Conservation (phyloP, 2,113 vertebrate species). For the Petromus typicus region DNA sequence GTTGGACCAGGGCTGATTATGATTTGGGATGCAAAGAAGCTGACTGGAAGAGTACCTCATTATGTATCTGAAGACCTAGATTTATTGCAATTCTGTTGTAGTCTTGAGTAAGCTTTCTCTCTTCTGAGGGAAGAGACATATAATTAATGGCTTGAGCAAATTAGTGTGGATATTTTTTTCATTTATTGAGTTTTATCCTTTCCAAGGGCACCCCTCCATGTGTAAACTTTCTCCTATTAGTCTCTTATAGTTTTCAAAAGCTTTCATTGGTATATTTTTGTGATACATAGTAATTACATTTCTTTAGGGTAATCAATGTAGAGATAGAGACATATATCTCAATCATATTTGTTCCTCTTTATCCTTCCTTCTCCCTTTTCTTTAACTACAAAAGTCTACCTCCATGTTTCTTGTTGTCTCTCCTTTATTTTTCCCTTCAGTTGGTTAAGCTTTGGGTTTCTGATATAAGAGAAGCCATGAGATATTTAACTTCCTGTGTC, state of each 20-base stretch:
- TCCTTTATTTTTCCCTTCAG: background rate
- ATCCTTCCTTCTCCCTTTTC: background rate
- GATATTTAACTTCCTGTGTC: background rate
- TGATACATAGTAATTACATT: background rate
- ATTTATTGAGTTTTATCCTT: background rate
- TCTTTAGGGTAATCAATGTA: background rate
- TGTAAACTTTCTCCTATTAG: background rate
- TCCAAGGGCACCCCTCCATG: background rate
- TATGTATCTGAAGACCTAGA: background rate
- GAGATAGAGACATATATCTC: background rate
- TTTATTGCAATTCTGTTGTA: background rate
- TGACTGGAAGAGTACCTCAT: background rate
- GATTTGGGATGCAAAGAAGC: conserved; percentile 21
- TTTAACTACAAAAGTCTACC: background rate
- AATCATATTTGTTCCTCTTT: background rate
- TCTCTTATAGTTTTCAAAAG: background rate
- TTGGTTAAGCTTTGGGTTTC: background rate
- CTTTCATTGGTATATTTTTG: background rate
- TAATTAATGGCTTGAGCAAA: background rate
- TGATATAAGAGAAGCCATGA: background rate
- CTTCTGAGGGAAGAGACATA: background rate
- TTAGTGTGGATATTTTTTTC: background rate
- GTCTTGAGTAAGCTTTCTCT: background rate
- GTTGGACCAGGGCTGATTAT: background rate
- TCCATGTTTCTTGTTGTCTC: background rate